Evolutionary conservation across 2,797 vertebrate genomes (phyloP).

Genomic region (Pogoniulus pusillus): DNA sequence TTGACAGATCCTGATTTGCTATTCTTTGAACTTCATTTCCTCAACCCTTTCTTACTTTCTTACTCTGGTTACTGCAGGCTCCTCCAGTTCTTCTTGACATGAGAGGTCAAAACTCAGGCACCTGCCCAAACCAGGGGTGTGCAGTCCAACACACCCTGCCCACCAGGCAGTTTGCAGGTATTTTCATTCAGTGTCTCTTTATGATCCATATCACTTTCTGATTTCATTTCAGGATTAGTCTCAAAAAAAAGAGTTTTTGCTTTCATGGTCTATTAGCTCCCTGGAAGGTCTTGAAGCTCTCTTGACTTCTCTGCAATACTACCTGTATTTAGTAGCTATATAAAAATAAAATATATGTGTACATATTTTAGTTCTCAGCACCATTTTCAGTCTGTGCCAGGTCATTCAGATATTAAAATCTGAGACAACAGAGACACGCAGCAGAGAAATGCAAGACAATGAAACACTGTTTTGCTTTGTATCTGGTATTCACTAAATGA

Average conservation of each 20-base stretch:
- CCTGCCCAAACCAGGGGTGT: background rate
- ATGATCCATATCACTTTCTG: background rate
- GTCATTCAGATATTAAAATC: background rate
- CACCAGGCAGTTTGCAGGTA: background rate
- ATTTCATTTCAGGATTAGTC: background rate
- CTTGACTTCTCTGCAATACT: background rate
- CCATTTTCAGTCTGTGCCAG: background rate
- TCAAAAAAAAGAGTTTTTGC: no score
- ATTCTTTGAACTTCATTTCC: background rate
- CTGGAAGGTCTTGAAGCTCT: background rate
- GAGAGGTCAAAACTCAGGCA: background rate
- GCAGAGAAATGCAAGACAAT: background rate
- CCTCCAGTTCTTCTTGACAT: background rate
- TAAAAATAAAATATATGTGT: background rate
- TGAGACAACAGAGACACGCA: background rate
- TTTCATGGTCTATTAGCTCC: background rate
- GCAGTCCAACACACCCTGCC: background rate
- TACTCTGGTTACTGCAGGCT: background rate
- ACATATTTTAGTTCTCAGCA: background rate
- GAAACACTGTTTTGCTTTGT: background rate
- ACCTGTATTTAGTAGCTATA: background rate
- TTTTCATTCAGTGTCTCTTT: background rate
- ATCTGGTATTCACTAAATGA: constrained; percentile 20
- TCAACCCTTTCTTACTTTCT: background rate
- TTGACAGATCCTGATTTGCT: background rate